Conservation (phyloP, 2,888 invertebrate species). For the Polydrusus tereticollis region DNA sequence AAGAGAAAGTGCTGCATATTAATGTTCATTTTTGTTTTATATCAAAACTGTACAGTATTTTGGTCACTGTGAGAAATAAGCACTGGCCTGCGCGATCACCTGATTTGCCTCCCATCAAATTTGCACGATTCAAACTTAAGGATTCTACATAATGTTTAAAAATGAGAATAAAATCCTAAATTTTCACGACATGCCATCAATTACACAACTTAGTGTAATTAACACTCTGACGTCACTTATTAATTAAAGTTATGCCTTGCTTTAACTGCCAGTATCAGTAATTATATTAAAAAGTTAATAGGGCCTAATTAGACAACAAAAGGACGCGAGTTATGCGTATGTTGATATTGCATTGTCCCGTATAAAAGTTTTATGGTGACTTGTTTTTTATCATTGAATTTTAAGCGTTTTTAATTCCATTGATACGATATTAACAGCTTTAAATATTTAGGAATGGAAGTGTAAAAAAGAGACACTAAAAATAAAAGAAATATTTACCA, state of each 20-base stretch:
- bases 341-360: not conserved
- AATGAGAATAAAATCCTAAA: not conserved
- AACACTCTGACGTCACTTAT: constrained; percentile 54
- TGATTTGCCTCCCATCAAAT: no score
- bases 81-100: no score
- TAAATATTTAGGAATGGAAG: no score
- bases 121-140: no score
- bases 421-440: not conserved
- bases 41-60: no score
- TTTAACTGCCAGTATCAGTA: constrained; percentile 51
- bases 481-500: not conserved
- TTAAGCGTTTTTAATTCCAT: not conserved
- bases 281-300: constrained; percentile 56
- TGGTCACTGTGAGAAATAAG: no score
- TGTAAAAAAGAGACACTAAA: not conserved
- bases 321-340: constrained; percentile 13
- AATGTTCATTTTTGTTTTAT: not conserved
- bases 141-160: not conserved
- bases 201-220: constrained; percentile 45
- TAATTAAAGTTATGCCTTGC: constrained; percentile 52
- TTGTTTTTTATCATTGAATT: not conserved
- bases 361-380: constrained; percentile 2
- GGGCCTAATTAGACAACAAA: constrained; percentile 51
- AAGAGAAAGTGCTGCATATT: not conserved
- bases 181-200: constrained; percentile 15